Evolutionary conservation across 1,140 invertebrate genomes (phyloP), one percentile per base, ranked within the genome.

Genomic region (Brevipalpus yothersi): DNA sequence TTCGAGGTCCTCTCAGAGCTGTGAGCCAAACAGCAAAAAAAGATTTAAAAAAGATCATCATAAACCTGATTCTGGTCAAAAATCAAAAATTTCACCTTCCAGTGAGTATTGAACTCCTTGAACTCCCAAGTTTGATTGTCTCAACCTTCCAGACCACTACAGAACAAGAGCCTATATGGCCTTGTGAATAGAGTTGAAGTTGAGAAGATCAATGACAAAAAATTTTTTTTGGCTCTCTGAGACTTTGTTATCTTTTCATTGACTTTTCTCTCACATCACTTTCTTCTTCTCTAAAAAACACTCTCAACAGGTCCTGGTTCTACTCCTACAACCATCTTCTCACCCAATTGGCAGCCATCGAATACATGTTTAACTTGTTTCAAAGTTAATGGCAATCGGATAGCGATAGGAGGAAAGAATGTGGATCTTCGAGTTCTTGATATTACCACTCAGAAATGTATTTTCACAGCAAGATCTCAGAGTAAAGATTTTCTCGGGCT

Each of bases 371-470:
- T 63, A n/a, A 58, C 54, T 31, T 63, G 59, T 54, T 61, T 63
- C 23, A 54, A 63, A 59, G 58, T 60, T 8, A 1, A n/a, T 40
- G 41, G 49, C 41, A 47, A 64, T 57, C 53, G 42, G 10, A 41
- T 64, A 40, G 63, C 63, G 5, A 23, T 62, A 43, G 63, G 42
- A 17, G 63, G 63, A 8, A 47, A 53, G 15, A 64, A 64, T 60
- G 39, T 53, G 13, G 58, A 60, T 54, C 21, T 64, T 21, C 54
- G 58, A 60, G 63, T 64, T n/a, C 63, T 59, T 49, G 61, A 64
- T 56, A 13, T 64, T 15, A 53, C 41, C 10, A 64, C 61, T 23
- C 49, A 62, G n/a, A 51, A 63, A 56, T 47, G 21, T 19, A 57
- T 60, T 1, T 64, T 62, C 41, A 60, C 39, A 54, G 60, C 60